A percentile compares a stretch with the other conserved stretches of the same genome.
These are phyloP conservation scores for Dorcus hopei DNA, from an alignment of 2,888 invertebrate genomes.

Conservation along the genomic window DNA sequence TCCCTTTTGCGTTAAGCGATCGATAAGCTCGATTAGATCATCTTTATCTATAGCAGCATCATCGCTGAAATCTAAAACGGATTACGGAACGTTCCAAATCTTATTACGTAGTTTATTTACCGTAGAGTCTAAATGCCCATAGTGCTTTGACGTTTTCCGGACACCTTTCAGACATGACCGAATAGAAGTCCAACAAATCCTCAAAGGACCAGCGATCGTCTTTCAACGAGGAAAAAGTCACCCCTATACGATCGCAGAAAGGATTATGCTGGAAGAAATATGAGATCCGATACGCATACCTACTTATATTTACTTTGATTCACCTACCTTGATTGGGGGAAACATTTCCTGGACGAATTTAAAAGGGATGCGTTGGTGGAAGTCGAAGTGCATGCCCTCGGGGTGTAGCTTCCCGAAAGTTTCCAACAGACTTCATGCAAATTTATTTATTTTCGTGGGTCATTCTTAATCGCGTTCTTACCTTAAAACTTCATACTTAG, in stretches of 20 bases:
- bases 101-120: conserved; percentile 46
- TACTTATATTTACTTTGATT: too few relatives aligned
- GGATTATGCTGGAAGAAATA: conserved; percentile 67
- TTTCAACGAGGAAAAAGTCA: conserved; percentile 69
- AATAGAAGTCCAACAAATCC: conserved; percentile 74
- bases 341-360: conserved; percentile 59
- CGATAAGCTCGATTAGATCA: conserved; percentile 57
- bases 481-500: conserved; percentile 61
- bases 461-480: conserved; percentile 43
- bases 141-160: conserved; percentile 68
- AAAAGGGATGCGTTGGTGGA: conserved; percentile 53
- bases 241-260: conserved; percentile 67
- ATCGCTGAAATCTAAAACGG: conserved; percentile 57
- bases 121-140: conserved; percentile 77
- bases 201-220: conserved; percentile 72
- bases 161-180: conserved; percentile 70
- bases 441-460: conserved; percentile 1
- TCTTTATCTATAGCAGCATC: conserved; percentile 58
- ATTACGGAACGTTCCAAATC: not conserved
- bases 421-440: conserved; percentile 55
- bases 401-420: conserved; percentile 55
- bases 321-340: conserved; percentile 62
- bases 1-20: conserved; percentile 51
- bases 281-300: not conserved
- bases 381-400: conserved; percentile 48